These are phyloP conservation scores for Phaenicophaeus curvirostris DNA, from an alignment of 2,797 vertebrate species.

Conservation along the genomic window DNA sequence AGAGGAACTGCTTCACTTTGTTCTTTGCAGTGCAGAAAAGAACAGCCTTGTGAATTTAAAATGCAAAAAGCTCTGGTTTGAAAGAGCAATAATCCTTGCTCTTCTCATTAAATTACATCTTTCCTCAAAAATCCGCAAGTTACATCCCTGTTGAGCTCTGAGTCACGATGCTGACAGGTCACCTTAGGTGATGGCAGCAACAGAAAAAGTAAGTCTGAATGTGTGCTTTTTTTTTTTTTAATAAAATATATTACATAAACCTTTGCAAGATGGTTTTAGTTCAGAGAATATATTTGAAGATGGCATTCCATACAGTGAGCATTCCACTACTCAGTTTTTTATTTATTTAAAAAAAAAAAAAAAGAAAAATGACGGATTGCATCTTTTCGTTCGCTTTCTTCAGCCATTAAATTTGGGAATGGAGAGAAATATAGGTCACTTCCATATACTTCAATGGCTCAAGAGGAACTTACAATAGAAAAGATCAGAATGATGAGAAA, in stretches of 20 bases:
- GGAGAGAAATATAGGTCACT: neutral
- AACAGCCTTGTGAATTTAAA: neutral
- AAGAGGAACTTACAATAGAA: neutral
- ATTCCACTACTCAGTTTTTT: neutral
- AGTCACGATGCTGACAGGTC: neutral
- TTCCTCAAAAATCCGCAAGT: constrained; percentile 3
- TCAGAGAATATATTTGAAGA: neutral
- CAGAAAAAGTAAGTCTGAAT: neutral
- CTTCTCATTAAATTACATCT: neutral
- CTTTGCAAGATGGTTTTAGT: neutral
- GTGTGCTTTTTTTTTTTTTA: neutral
- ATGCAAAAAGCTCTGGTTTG: neutral
- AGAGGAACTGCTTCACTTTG: neutral
- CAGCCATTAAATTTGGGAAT: neutral
- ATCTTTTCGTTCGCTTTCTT: neutral
- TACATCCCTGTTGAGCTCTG: neutral
- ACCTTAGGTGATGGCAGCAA: neutral
- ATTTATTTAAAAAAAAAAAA: neutral
- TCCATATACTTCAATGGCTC: neutral
- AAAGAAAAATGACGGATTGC: neutral
- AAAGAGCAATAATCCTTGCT: neutral
- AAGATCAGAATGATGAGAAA: neutral
- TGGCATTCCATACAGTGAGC: neutral
- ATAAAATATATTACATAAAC: neutral
- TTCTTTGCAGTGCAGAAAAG: neutral